Evolutionary conservation across 2,888 invertebrate genomes (phyloP).

Genomic region (Pyrgus malvae): DNA sequence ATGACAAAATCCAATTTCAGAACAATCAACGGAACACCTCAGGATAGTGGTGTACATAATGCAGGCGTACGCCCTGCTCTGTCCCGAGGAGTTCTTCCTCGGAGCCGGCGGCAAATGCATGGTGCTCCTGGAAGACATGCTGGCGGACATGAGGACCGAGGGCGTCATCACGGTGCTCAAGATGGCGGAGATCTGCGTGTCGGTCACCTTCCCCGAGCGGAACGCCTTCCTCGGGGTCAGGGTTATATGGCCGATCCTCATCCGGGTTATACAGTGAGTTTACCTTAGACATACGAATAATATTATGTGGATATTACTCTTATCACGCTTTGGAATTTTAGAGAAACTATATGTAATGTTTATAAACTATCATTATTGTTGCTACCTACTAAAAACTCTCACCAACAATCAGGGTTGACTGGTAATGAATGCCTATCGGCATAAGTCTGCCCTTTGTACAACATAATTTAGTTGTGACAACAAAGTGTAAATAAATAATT

Average conservation of each 20-base stretch:
- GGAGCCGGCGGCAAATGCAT: constrained; percentile 87
- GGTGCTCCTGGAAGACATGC: constrained; percentile 85
- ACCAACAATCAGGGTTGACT: no score
- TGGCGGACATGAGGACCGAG: constrained; percentile 86
- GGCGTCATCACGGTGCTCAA: constrained; percentile 85
- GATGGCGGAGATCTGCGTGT: constrained; percentile 84
- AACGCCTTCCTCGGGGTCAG: constrained; percentile 85
- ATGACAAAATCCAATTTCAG: no score
- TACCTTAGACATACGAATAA: no score
- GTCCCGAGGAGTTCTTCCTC: constrained; percentile 89
- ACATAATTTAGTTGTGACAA: no score
- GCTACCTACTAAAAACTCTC: no score
- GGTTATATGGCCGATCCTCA: constrained; percentile 73
- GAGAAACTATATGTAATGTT: no score
- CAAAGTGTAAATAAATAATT: no score
- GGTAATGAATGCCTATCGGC: no score
- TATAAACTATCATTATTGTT: no score
- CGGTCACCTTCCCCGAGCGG: constrained; percentile 87
- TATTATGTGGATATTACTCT: no score
- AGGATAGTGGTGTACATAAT: constrained; percentile 90
- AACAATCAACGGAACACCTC: constrained; percentile 91
- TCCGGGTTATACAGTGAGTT: constrained; percentile 69
- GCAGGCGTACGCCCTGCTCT: constrained; percentile 90
- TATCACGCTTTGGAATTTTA: no score
- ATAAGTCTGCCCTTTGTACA: no score